A percentile compares a stretch with the other conserved stretches of the same genome.
Evolutionary conservation across 2,113 vertebrate genomes (phyloP).

Genomic region (Fregata magnificens): DNA sequence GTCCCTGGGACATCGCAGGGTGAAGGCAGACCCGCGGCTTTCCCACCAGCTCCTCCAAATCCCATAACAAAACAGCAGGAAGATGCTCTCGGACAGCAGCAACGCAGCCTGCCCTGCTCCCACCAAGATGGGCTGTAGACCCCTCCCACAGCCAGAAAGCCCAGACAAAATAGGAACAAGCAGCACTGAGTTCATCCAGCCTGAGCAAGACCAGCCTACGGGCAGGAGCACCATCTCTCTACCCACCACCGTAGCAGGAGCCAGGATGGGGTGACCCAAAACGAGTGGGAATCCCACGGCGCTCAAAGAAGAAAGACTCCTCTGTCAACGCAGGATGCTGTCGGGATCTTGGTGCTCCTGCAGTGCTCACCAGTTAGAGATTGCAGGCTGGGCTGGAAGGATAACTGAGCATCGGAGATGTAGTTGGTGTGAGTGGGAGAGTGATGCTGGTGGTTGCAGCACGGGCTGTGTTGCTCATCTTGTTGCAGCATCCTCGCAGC

Average conservation of each 20-base stretch:
- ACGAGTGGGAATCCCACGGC: fast-evolving
- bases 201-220: not conserved
- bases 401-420: not conserved
- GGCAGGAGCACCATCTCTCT: not conserved
- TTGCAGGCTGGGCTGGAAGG: not conserved
- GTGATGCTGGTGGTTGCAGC: not conserved
- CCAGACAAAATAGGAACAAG: not conserved
- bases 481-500: not conserved
- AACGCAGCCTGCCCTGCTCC: not conserved
- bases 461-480: fast-evolving
- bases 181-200: not conserved
- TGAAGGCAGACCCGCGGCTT: fast-evolving
- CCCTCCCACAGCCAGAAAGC: not conserved
- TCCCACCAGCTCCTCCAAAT: not conserved
- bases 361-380: not conserved
- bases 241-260: not conserved
- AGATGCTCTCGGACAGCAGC: not conserved
- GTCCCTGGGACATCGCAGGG: not conserved
- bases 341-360: not conserved
- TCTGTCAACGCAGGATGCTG: fast-evolving
- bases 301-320: not conserved
- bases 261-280: not conserved
- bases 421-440: not conserved
- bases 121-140: fast-evolving
- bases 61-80: fast-evolving